Conservation (phyloP, 2,113 vertebrate genomes). For the Chloroceryle aenea region DNA sequence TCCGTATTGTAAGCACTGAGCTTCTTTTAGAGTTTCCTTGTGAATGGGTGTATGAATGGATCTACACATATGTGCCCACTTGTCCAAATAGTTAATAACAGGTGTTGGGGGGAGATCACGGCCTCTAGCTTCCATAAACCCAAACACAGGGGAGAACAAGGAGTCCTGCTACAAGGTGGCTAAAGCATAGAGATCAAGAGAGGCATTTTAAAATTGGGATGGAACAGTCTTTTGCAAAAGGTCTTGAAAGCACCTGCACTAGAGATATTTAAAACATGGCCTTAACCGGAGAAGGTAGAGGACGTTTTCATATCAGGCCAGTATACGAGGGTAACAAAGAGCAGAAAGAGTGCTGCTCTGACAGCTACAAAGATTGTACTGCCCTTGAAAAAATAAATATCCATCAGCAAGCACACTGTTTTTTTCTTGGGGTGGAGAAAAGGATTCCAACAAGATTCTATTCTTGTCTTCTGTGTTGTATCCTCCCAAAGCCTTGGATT, state of each 20-base stretch:
- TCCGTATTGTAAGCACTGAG: neutral
- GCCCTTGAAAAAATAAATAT: neutral
- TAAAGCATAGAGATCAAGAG: neutral
- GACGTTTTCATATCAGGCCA: neutral
- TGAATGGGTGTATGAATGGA: neutral
- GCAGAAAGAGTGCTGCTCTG: neutral
- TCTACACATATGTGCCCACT: neutral
- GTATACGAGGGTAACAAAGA: neutral
- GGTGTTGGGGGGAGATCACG: neutral
- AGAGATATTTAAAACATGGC: neutral
- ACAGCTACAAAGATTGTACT: neutral
- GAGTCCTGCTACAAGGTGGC: neutral
- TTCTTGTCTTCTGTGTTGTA: constrained; percentile 24
- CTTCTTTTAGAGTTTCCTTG: neutral
- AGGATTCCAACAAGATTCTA: constrained; percentile 6
- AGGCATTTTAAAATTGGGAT: neutral
- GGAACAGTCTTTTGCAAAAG: neutral
- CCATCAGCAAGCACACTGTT: neutral
- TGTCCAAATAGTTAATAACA: neutral
- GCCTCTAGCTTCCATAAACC: neutral
- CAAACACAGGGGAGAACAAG: neutral
- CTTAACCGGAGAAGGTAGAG: neutral
- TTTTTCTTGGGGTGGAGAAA: neutral
- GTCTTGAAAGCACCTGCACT: neutral
- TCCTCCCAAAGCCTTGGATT: neutral